Conservation (phyloP, 2,113 vertebrate species). For the Delphinapterus leucas region DNA sequence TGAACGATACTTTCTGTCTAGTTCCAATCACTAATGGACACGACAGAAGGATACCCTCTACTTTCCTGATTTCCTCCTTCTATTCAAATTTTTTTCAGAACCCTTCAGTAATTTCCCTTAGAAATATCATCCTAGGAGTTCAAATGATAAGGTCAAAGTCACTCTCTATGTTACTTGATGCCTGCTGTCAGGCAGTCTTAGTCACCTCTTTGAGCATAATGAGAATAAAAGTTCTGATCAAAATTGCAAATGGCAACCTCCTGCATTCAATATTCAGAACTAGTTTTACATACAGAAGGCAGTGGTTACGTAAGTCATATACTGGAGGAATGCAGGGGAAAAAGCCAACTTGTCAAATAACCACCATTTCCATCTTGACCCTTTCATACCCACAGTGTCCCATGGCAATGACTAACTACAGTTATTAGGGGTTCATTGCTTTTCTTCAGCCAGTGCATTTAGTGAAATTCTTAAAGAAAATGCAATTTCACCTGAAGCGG, state of each 20-base stretch:
- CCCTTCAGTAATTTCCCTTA: not conserved
- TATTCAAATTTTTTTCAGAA: not conserved
- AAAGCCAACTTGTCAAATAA: not conserved
- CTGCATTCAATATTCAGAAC: not conserved
- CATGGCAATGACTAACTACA: not conserved
- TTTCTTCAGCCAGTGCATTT: not conserved
- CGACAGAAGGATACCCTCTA: not conserved
- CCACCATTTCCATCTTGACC: not conserved
- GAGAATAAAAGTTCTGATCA: not conserved
- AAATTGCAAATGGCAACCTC: not conserved
- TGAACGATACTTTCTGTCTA: not conserved
- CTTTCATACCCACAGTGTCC: not conserved
- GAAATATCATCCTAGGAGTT: not conserved
- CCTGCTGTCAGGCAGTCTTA: not conserved
- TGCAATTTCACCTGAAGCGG: not conserved
- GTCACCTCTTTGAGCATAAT: not conserved
- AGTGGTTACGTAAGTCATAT: not conserved
- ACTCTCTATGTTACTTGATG: not conserved
- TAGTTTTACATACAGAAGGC: not conserved
- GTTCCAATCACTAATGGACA: not conserved
- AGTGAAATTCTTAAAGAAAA: not conserved
- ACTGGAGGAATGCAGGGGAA: not conserved
- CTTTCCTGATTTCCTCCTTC: not conserved
- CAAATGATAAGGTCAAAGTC: not conserved
- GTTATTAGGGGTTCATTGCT: not conserved